Base-by-base conservation (phyloP, 1,140 invertebrate species). In the Potamilus streckersoni region DNA sequence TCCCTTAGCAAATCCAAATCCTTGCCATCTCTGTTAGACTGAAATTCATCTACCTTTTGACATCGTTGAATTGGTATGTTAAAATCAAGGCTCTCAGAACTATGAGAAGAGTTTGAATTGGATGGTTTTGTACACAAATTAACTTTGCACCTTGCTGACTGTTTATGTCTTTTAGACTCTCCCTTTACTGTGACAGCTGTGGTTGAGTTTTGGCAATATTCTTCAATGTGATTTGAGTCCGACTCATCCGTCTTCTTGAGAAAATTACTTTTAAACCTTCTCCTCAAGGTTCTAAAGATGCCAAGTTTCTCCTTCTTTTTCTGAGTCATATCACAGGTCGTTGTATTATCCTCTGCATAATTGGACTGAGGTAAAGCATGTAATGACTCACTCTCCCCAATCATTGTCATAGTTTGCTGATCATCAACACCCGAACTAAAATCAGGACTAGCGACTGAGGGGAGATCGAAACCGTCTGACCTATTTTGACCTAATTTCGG, bases 271-370 rank as follows among this genome's bases (percentile, higher is more conserved):
- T 84, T 82, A 20, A 87, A 78, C 75, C 81, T 83, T 56, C 84
- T 73, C 38, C 82, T 73, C 27, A 87, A 76, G 69, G 82, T 87
- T 64, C 84, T 78, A 17, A 87, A 74, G 6, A 87, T 62, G 16
- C 85, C 84, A 74, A 84, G 82, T 67, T 83, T 86, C 57, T 86
- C 85, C 69, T 83, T 85, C 70, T 84, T 86, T 69, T 79, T 84
- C 56, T 79, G 71, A 59, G 55, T 74, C 8, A 72, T 61, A 69
- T 78, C 72, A 68, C 81, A 76, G 38, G 74, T 67, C n/a, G 70
- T 74, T 59, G 72, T 66, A 38, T 78, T 73, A 23, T 79, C 75
- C 8, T 77, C 80, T 38, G 68, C 64, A 78, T 73, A 70, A 67
- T 74, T 83, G 20, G 71, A 69, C 38, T 49, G 38, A 62, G 74